Evolutionary conservation across 1,140 invertebrate genomes (phyloP).

Genomic region (Drosophila busckii): DNA sequence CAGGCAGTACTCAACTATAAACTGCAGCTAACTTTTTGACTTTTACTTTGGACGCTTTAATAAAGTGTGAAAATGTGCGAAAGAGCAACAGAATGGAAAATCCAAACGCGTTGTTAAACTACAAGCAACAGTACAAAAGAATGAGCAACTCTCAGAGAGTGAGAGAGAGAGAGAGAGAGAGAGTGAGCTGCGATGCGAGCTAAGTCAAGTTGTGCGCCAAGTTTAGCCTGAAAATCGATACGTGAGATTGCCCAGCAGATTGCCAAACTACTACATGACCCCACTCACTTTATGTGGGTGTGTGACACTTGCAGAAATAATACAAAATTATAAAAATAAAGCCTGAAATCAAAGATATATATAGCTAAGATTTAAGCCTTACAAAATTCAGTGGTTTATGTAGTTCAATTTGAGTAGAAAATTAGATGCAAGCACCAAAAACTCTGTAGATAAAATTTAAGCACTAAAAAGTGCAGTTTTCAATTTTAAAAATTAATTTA

Average conservation of each 20-base stretch:
- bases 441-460: too few species aligned
- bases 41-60: constrained; percentile 69
- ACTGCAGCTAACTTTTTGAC: constrained; percentile 57
- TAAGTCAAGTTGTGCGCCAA: constrained; percentile 23
- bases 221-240: constrained; percentile 67
- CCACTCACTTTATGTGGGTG: too few species aligned
- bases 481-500: too few species aligned
- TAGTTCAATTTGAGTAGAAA: too few species aligned
- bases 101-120: background rate
- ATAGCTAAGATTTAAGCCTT: too few species aligned
- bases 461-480: too few species aligned
- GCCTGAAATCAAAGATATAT: too few species aligned
- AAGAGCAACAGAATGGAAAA: constrained; percentile 6
- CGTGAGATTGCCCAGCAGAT: constrained; percentile 36
- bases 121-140: background rate
- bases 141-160: constrained; percentile 14
- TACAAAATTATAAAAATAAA: too few species aligned
- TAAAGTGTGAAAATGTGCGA: constrained; percentile 73
- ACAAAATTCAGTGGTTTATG: too few species aligned
- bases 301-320: too few species aligned
- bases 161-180: constrained; percentile 26
- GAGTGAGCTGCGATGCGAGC: too few species aligned
- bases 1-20: constrained; percentile 38
- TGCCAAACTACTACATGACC: constrained; percentile 22
- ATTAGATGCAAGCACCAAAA: too few species aligned